These are phyloP conservation scores for Parochlus steinenii DNA, from an alignment of 2,888 invertebrate genomes.

Conservation along the genomic window DNA sequence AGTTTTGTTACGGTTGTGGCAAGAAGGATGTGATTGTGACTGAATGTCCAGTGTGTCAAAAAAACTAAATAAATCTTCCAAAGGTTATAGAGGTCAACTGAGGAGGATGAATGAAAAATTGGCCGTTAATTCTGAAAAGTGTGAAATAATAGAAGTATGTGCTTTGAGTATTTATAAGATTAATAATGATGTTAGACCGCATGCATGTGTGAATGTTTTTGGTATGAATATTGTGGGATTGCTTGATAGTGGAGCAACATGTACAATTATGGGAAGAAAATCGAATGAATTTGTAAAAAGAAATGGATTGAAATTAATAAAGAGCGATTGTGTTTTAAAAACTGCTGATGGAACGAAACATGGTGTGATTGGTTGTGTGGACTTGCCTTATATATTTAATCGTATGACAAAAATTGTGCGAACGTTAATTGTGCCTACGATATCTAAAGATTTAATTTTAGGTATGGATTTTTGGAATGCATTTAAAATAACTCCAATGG, in stretches of 20 bases:
- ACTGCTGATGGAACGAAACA: constrained; percentile 1
- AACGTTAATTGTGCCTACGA: background rate
- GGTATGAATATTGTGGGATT: background rate
- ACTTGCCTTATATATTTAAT: background rate
- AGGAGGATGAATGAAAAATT: no score
- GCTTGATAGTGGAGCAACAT: background rate
- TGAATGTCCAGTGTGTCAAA: no score
- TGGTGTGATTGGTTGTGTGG: background rate
- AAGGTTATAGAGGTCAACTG: no score
- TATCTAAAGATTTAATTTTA: background rate
- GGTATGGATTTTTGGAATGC: background rate
- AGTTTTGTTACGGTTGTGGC: no score
- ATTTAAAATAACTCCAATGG: background rate
- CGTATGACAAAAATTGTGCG: background rate
- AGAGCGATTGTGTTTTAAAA: background rate
- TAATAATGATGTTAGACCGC: background rate
- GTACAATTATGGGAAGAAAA: constrained; percentile 1
- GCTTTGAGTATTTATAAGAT: no score
- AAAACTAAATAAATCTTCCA: no score
- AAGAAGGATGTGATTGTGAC: no score
- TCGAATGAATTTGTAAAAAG: background rate
- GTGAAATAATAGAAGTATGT: no score
- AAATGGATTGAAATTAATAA: background rate
- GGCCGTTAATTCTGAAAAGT: no score
- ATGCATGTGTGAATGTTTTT: background rate